These are phyloP conservation scores for Hiodon tergisus DNA, from an alignment of 2,113 vertebrate genomes.

Conservation along the genomic window DNA sequence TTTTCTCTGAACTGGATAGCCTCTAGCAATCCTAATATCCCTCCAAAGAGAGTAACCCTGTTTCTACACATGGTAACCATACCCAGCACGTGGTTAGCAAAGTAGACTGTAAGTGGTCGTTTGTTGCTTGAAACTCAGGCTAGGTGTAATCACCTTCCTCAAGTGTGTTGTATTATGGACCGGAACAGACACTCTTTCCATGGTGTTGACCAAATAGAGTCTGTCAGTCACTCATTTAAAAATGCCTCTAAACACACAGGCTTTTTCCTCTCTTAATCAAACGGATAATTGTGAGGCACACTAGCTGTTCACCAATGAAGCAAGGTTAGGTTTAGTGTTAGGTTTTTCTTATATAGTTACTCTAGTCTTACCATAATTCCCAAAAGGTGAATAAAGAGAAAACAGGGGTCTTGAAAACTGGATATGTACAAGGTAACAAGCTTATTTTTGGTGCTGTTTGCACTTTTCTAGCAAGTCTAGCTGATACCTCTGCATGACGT, in stretches of 20 bases:
- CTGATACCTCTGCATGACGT: neutral
- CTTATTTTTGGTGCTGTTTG: conserved; percentile 10
- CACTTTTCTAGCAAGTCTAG: neutral
- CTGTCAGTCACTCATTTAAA: neutral
- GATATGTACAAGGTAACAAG: conserved; percentile 3
- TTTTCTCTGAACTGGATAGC: no score
- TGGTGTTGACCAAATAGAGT: neutral
- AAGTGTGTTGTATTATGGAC: neutral
- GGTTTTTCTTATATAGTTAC: neutral
- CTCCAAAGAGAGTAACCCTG: no score
- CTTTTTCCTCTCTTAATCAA: conserved; percentile 18
- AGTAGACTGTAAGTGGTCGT: no score
- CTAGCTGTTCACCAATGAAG: neutral
- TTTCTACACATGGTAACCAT: no score
- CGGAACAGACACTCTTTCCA: conserved; percentile 5
- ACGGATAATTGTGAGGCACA: conserved; percentile 13
- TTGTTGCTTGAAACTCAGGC: no score
- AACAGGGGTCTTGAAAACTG: neutral
- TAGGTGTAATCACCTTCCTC: neutral
- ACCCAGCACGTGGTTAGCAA: no score
- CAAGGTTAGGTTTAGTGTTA: neutral
- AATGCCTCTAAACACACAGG: neutral
- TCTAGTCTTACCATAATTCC: neutral
- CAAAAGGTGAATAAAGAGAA: neutral
- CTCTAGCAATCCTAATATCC: no score